Evolutionary conservation across 2,113 vertebrate genomes (phyloP).

Genomic region (Dolichotis patagonum): DNA sequence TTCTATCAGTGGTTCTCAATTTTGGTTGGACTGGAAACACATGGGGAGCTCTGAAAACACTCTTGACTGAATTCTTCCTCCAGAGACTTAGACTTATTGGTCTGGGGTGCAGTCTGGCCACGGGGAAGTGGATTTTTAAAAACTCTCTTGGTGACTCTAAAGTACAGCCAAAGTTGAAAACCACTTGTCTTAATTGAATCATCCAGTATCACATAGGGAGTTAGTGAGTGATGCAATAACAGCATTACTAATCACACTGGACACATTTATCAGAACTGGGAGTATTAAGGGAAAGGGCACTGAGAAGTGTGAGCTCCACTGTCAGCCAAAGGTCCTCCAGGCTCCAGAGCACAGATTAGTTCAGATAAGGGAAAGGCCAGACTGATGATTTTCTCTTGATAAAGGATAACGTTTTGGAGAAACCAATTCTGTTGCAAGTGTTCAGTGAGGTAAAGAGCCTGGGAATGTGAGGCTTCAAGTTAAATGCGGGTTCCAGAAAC

Average conservation of each 20-base stretch:
- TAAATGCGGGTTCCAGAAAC: not conserved
- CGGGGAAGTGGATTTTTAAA: slow-evolving; percentile 44
- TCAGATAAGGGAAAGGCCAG: not conserved
- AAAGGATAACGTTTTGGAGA: not conserved
- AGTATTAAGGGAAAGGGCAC: not conserved
- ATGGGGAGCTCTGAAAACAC: slow-evolving; percentile 17
- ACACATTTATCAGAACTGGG: slow-evolving; percentile 15
- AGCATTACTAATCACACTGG: not conserved
- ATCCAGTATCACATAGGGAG: slow-evolving; percentile 31
- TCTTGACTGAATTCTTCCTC: slow-evolving; percentile 47
- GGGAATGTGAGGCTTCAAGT: not conserved
- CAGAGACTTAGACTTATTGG: slow-evolving; percentile 54
- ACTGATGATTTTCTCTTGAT: not conserved
- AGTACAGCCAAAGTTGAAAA: slow-evolving; percentile 53
- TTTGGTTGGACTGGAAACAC: slow-evolving; percentile 2
- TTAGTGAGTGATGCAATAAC: not conserved
- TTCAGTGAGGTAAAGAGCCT: not conserved
- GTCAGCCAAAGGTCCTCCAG: not conserved
- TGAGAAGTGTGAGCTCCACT: not conserved
- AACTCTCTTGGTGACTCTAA: slow-evolving; percentile 52
- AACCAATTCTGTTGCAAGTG: slow-evolving; percentile 18
- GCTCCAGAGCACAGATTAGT: not conserved
- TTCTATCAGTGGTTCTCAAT: slow-evolving; percentile 40
- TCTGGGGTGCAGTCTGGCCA: not conserved
- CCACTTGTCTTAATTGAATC: slow-evolving; percentile 75